These are phyloP conservation scores for Sebastes nivosus DNA, from an alignment of 2,797 vertebrate species.

Conservation along the genomic window DNA sequence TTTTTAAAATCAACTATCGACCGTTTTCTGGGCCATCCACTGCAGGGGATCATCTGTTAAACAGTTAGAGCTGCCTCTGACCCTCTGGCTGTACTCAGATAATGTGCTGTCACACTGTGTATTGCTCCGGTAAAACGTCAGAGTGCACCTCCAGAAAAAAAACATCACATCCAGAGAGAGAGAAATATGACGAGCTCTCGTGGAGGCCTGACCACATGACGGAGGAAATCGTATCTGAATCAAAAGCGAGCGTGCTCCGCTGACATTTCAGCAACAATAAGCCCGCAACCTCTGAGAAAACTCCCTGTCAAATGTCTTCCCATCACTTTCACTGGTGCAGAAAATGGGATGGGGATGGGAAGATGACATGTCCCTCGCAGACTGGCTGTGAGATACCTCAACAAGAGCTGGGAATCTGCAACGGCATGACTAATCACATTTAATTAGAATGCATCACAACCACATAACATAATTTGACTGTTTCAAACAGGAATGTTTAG, in stretches of 20 bases:
- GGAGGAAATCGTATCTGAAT: background rate
- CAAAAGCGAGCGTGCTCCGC: background rate
- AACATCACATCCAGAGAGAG: background rate
- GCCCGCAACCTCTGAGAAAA: slow-evolving; percentile 40
- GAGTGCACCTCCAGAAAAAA: background rate
- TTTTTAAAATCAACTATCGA: background rate
- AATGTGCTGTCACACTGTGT: slow-evolving; percentile 23
- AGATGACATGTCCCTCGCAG: slow-evolving; percentile 27
- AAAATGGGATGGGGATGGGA: slow-evolving; percentile 54
- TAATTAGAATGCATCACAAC: slow-evolving; percentile 53
- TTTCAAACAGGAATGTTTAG: slow-evolving; percentile 16
- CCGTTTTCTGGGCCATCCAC: background rate
- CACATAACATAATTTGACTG: slow-evolving; percentile 35
- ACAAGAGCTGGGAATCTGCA: slow-evolving; percentile 9
- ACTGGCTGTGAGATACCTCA: slow-evolving; percentile 28
- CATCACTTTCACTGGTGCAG: slow-evolving; percentile 54
- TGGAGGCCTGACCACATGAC: background rate
- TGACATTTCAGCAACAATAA: slow-evolving; percentile 44
- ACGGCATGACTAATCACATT: slow-evolving; percentile 55
- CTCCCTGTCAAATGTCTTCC: slow-evolving; percentile 51
- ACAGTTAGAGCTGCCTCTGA: slow-evolving; percentile 2
- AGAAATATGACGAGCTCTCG: background rate
- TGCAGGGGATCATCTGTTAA: slow-evolving; percentile 26
- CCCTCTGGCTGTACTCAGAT: slow-evolving; percentile 8
- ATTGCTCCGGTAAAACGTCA: slow-evolving; percentile 6